These are phyloP conservation scores for Orthosia gothica DNA, from an alignment of 2,888 invertebrate genomes.

Conservation along the genomic window DNA sequence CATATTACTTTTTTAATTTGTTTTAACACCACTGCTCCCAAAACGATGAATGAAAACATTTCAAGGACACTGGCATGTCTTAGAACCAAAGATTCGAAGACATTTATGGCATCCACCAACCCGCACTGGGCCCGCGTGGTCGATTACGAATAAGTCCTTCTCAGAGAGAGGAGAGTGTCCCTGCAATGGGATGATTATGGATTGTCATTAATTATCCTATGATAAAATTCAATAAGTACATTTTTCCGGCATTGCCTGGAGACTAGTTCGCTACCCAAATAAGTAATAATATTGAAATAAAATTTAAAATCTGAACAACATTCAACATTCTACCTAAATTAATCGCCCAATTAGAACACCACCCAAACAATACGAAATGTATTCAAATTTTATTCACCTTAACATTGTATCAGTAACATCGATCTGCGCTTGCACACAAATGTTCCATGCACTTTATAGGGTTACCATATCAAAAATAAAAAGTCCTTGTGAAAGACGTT, in stretches of 20 bases:
- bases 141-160: too few relatives aligned
- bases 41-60: too few relatives aligned
- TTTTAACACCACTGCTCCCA: too few relatives aligned
- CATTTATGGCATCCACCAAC: too few relatives aligned
- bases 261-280: not conserved
- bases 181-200: too few relatives aligned
- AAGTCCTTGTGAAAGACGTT: not conserved
- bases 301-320: not conserved
- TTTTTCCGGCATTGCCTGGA: not conserved
- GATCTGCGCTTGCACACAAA: conserved; percentile 75
- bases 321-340: not conserved
- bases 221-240: too few relatives aligned
- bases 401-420: conserved; percentile 74
- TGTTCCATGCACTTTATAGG: conserved; percentile 72
- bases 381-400: conserved; percentile 80
- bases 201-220: too few relatives aligned
- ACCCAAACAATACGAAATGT: conserved; percentile 46
- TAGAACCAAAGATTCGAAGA: too few relatives aligned
- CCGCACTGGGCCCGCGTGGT: too few relatives aligned
- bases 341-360: conserved; percentile 45
- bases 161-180: too few relatives aligned
- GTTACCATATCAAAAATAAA: conserved; percentile 9
- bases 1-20: too few relatives aligned
- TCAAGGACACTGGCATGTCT: too few relatives aligned
- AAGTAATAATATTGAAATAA: not conserved